Evolutionary conservation across 53 echinoderm and acorn worm genomes (phyloP).

Genomic region (Crossaster papposus): DNA sequence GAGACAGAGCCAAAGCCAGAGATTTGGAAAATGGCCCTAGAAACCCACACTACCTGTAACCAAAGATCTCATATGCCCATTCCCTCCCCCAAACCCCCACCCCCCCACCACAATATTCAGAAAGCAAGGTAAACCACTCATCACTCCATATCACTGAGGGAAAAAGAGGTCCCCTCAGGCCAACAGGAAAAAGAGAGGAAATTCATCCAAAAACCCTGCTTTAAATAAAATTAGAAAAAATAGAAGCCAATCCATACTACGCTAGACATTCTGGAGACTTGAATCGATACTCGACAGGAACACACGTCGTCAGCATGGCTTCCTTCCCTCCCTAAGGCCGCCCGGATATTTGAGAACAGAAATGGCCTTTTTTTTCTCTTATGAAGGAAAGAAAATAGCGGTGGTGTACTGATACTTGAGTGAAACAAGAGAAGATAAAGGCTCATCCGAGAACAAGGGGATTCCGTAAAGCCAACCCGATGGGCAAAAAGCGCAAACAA

Average conservation of each 20-base stretch:
- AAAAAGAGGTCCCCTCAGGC: neutral
- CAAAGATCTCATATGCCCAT: neutral
- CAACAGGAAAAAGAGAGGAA: neutral
- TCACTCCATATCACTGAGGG: neutral
- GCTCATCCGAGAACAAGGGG: slow-evolving; percentile 10
- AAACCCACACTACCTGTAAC: neutral
- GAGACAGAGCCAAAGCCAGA: no score
- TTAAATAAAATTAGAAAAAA: neutral
- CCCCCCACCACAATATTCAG: neutral
- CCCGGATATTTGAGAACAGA: slow-evolving; percentile 43
- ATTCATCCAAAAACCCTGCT: neutral
- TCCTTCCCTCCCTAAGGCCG: slow-evolving; percentile 36
- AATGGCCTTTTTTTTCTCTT: neutral
- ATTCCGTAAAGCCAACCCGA: neutral
- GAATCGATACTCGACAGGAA: slow-evolving; percentile 38
- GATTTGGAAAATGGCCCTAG: no score
- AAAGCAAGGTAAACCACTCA: slow-evolving; percentile 3
- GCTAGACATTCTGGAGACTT: slow-evolving; percentile 50
- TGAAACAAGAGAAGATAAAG: slow-evolving; percentile 32
- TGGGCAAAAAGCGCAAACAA: slow-evolving; percentile 17
- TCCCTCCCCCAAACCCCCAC: neutral
- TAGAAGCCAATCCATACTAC: slow-evolving; percentile 42
- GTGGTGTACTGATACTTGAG: slow-evolving; percentile 23
- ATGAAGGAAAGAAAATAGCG: neutral
- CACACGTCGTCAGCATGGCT: neutral